Evolutionary conservation across 2,797 vertebrate genomes (phyloP).

Genomic region (Sebastes glaucus): DNA sequence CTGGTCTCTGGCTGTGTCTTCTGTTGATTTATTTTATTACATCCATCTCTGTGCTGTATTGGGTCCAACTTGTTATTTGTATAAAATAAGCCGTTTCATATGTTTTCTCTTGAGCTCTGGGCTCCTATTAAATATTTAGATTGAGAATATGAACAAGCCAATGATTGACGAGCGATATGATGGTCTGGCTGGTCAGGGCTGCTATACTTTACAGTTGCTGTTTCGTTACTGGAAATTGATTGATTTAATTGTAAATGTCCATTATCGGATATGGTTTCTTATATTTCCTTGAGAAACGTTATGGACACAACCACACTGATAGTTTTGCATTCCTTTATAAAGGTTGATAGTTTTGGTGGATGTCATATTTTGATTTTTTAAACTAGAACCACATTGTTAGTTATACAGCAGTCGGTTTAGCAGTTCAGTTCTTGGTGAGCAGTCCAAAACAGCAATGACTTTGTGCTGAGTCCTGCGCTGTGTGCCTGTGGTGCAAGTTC

Average conservation of each 20-base stretch:
- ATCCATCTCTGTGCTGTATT: constrained; percentile 9
- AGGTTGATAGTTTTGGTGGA: background rate
- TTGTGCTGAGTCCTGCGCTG: background rate
- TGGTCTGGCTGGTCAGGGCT: background rate
- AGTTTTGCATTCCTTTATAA: background rate
- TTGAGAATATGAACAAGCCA: background rate
- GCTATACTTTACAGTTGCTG: background rate
- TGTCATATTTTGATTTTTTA: background rate
- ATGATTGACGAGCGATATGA: background rate
- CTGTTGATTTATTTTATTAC: constrained; percentile 6
- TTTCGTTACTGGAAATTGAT: background rate
- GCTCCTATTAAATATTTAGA: constrained; percentile 18
- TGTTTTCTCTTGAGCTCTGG: constrained; percentile 36
- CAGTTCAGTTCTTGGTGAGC: background rate
- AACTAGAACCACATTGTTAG: background rate
- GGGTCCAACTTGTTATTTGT: background rate
- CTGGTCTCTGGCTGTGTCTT: constrained; percentile 11
- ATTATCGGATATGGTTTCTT: background rate
- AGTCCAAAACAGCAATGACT: background rate
- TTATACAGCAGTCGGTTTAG: background rate
- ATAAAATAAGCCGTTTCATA: constrained; percentile 31
- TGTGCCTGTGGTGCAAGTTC: background rate
- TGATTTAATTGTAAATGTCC: background rate
- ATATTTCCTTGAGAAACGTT: background rate
- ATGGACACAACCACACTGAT: background rate